Evolutionary conservation across 2,797 vertebrate species (phyloP).

Genomic region (Hephaestus fuliginosus): DNA sequence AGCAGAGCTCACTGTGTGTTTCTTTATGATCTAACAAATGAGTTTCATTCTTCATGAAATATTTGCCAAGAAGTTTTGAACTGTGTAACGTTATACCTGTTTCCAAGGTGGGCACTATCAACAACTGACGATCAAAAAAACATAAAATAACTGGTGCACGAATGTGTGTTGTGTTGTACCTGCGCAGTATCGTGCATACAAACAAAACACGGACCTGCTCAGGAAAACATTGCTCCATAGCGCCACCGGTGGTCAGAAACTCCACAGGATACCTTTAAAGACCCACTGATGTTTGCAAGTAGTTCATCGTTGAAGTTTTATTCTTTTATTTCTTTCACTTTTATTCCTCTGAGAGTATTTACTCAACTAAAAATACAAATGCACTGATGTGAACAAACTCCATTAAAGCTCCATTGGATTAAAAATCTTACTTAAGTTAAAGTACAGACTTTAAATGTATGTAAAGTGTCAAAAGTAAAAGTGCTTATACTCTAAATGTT

Average conservation of each 20-base stretch:
- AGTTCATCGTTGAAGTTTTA: neutral
- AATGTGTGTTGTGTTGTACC: neutral
- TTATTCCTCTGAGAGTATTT: no score
- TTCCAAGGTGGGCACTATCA: no score
- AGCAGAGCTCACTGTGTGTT: neutral
- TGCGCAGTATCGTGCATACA: no score
- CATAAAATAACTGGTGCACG: neutral
- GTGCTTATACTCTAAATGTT: no score
- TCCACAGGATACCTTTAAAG: neutral
- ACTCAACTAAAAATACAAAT: neutral
- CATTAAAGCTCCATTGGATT: no score
- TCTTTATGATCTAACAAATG: neutral
- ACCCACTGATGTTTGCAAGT: neutral
- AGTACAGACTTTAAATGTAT: no score
- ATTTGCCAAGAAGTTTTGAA: neutral
- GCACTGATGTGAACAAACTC: no score
- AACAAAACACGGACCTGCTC: neutral
- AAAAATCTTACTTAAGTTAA: no score
- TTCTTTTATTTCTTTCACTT: neutral
- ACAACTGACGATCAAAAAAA: neutral
- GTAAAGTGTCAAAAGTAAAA: no score
- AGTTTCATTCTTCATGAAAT: neutral
- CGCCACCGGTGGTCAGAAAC: neutral
- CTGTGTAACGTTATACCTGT: neutral
- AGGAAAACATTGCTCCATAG: neutral